These are phyloP conservation scores for Myotis planiceps DNA, from an alignment of 2,797 vertebrate species.

Conservation along the genomic window DNA sequence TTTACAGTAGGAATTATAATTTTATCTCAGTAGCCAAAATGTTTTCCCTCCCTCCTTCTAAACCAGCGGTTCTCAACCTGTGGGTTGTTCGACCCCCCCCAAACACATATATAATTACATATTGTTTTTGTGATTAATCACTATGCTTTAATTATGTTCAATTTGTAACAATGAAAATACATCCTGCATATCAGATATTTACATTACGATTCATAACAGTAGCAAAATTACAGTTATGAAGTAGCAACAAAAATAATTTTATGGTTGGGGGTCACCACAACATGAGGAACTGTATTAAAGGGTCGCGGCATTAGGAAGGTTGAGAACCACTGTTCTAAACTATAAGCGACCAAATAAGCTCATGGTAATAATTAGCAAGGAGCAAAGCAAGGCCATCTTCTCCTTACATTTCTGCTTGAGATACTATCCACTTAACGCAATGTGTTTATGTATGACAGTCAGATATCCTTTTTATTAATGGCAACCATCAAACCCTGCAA, in stretches of 20 bases:
- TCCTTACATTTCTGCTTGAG: not conserved
- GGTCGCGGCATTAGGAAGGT: no score
- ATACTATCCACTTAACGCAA: not conserved
- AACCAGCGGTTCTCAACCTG: not conserved
- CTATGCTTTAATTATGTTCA: no score
- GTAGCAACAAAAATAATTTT: no score
- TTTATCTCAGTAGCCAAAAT: slow-evolving; percentile 21
- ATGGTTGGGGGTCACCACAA: no score
- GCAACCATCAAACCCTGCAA: not conserved
- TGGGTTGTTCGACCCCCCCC: no score
- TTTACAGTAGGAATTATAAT: not conserved
- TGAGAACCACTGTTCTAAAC: not conserved
- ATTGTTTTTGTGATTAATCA: no score
- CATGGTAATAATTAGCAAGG: not conserved
- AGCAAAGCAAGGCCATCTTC: not conserved
- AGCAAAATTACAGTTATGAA: no score
- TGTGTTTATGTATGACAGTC: not conserved
- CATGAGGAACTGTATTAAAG: no score
- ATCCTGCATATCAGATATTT: no score
- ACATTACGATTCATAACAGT: no score
- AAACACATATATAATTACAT: no score
- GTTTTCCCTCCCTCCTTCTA: not conserved
- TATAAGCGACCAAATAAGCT: not conserved
- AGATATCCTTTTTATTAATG: not conserved
- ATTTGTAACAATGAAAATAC: no score